Evolutionary conservation across 2,113 vertebrate genomes (phyloP).

Genomic region (Perca flavescens): DNA sequence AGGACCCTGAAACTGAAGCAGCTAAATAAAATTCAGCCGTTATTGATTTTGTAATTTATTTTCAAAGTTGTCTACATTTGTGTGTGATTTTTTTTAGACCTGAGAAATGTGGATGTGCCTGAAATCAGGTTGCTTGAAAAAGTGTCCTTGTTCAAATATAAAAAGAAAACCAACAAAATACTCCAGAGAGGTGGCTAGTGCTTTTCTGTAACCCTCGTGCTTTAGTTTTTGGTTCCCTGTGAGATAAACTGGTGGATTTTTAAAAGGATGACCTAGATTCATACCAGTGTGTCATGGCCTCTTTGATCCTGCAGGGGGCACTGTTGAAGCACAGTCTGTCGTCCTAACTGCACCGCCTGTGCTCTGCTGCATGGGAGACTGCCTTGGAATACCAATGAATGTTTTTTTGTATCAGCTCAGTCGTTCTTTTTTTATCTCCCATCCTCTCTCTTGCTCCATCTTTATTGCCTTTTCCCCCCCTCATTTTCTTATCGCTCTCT

Average conservation of each 20-base stretch:
- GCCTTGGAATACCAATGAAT: conserved; percentile 84
- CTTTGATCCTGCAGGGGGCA: conserved; percentile 73
- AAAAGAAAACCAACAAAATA: conserved; percentile 29
- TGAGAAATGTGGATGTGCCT: conserved; percentile 42
- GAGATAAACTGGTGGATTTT: conserved; percentile 59
- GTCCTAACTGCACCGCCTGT: conserved; percentile 28
- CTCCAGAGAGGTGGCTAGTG: conserved; percentile 56
- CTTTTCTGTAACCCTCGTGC: conserved; percentile 54
- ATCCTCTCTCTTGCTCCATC: conserved; percentile 36
- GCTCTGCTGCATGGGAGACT: conserved; percentile 82
- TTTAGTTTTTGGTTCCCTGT: conserved; percentile 62
- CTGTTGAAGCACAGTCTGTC: conserved; percentile 60
- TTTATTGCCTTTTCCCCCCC: conserved; percentile 24
- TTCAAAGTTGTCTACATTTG: neutral
- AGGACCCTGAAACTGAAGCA: neutral
- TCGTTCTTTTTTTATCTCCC: conserved; percentile 27
- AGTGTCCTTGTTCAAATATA: conserved; percentile 68
- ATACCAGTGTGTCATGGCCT: neutral
- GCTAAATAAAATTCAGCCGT: neutral
- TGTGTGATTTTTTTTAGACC: conserved; percentile 19
- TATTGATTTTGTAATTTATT: neutral
- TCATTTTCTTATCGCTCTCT: conserved; percentile 42
- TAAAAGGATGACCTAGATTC: conserved; percentile 82
- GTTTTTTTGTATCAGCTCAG: conserved; percentile 37
- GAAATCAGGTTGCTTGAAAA: conserved; percentile 74